Evolutionary conservation across 2,888 invertebrate genomes (phyloP).

Genomic region (Aphrophora alni): DNA sequence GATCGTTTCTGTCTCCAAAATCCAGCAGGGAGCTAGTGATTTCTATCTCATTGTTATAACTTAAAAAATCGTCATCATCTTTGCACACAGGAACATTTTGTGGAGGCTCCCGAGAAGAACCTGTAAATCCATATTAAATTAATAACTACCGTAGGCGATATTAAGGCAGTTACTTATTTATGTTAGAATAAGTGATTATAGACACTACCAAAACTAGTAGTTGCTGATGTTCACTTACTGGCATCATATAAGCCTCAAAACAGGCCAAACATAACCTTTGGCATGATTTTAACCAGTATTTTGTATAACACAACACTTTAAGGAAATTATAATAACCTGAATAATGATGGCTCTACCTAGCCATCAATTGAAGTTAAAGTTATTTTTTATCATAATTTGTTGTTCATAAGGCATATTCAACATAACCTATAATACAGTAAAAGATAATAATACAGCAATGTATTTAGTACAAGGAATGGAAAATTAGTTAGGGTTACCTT

Average conservation of each 20-base stretch:
- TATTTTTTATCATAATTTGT: neutral
- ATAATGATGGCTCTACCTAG: no score
- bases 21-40: conserved; percentile 2
- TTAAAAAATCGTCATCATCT: conserved; percentile 22
- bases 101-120: neutral
- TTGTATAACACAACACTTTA: neutral
- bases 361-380: neutral
- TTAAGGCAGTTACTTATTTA: neutral
- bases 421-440: neutral
- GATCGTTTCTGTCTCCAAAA: conserved; percentile 24
- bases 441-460: neutral
- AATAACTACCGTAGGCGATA: neutral
- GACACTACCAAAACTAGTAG: neutral
- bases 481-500: neutral
- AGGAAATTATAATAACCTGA: neutral
- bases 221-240: no score
- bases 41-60: conserved; percentile 17
- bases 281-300: neutral
- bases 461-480: neutral
- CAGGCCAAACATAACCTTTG: neutral
- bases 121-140: neutral
- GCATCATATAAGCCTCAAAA: no score
- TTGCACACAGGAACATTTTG: neutral
- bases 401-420: neutral
- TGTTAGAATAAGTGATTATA: neutral